Conservation (phyloP, 2,888 invertebrate genomes). For the Spodoptera exigua region DNA sequence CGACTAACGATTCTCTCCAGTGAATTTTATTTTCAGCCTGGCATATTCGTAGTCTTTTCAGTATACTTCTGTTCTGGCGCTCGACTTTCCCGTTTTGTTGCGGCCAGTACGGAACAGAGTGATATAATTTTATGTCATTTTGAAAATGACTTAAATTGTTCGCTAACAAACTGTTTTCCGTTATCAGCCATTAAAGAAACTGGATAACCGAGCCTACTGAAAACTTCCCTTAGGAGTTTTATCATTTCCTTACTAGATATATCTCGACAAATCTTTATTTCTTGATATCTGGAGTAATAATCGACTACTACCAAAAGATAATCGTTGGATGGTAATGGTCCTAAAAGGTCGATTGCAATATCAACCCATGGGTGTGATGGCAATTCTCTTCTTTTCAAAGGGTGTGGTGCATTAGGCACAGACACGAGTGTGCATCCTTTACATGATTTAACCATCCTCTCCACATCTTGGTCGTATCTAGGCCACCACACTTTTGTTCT, state of each 20-base stretch:
- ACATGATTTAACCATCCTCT: conserved; percentile 32
- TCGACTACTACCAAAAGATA: conserved; percentile 52
- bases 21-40: too few species aligned
- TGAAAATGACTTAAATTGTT: conserved; percentile 53
- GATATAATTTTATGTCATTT: too few species aligned
- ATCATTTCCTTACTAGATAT: conserved; percentile 53
- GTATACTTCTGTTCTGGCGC: too few species aligned
- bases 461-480: conserved; percentile 34
- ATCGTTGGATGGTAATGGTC: conserved; percentile 48
- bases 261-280: conserved; percentile 40
- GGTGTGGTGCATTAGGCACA: conserved; percentile 32
- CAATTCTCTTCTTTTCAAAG: conserved; percentile 34
- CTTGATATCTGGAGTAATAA: conserved; percentile 53
- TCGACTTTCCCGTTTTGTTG: too few species aligned
- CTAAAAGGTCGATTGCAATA: conserved; percentile 42
- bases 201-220: conserved; percentile 51
- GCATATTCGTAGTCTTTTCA: too few species aligned
- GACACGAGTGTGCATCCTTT: too few species aligned
- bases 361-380: conserved; percentile 44
- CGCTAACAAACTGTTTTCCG: conserved; percentile 51
- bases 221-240: conserved; percentile 53
- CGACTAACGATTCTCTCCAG: too few species aligned
- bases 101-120: too few species aligned
- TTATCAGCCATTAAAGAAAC: conserved; percentile 53
- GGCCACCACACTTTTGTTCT: conserved; percentile 48